Base-by-base conservation (phyloP, 2,113 vertebrate genomes). In the Columba livia region DNA sequence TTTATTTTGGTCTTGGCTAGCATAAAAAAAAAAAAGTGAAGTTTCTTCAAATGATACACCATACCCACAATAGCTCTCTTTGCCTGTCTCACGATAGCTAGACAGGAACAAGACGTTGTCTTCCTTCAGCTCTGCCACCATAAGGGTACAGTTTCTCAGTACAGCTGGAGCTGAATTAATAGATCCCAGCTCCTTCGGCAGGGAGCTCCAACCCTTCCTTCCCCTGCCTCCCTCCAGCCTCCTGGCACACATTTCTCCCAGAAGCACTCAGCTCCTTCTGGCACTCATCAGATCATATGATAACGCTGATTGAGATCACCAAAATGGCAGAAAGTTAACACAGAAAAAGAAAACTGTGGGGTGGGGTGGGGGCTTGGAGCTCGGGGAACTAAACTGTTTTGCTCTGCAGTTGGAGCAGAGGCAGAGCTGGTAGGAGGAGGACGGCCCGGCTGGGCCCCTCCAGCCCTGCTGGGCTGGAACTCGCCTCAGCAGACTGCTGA, bases 301-400 rank as follows among this genome's bases (percentile, higher is more conserved):
- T 92, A 94, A 47, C 94, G 61, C 91, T 87, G 73, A 95, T 69
- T 81, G 89, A 93, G 86, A 95, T 92, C 94, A 85, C 86, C 56
- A 58, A 94, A 93, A 96, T 53, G 84, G 94, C 83, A 96, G 89
- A 95, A 95, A 94, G 93, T 85, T 93, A 96, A 72, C 75, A 70
- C 0, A 58, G 94, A 86, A 89, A 89, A 93, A 93, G 75, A 38
- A 73, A 92, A 95, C 86, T 48, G 61, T 0, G 0, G 93, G 83
- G 42, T 78, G 85, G 71, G 85, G 89, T 6, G 11, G 62, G 31
- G 77, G 47, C 94, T 2, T 71, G 86, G 57, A 60, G 80, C 84
- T 64, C 60, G 73, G 93, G 94, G 92, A 92, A 90, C 74, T 71
- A 67, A 93, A 90, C 70, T 44, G 73, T 69, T 86, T 92, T 87